Percentiles rank a stretch among this genome's conserved stretches.
These are phyloP conservation scores for Gryllus longicercus DNA, from an alignment of 2,888 invertebrate species.

Conservation along the genomic window DNA sequence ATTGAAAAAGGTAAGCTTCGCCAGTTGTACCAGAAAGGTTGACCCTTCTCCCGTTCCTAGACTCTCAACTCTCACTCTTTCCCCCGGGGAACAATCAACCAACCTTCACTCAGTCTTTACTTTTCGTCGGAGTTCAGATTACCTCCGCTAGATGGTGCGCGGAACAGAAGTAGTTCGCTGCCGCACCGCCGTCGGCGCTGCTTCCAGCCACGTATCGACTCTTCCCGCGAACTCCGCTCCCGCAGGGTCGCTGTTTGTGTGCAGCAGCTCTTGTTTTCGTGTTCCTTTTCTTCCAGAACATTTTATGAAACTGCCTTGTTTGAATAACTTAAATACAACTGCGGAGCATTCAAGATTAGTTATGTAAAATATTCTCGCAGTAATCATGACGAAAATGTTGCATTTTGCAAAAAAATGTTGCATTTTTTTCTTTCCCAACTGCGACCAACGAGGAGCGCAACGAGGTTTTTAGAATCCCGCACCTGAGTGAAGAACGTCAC, in stretches of 20 bases:
- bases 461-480: no score
- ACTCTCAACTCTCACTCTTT: not conserved
- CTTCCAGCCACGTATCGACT: slow-evolving; percentile 1
- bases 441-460: no score
- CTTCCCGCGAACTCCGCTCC: not conserved
- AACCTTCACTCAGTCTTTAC: not conserved
- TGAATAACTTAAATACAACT: no score
- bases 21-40: not conserved
- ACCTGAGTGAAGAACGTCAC: no score
- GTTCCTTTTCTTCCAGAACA: not conserved
- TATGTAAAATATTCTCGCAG: no score
- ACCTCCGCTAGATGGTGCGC: not conserved
- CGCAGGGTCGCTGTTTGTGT: not conserved
- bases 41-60: not conserved
- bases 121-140: not conserved
- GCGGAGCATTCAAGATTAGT: no score
- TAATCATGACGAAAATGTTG: no score
- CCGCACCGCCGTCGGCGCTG: not conserved
- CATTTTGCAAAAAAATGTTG: no score
- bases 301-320: no score
- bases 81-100: not conserved
- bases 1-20: not conserved
- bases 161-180: not conserved
- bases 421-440: no score
- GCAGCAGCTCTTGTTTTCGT: not conserved